Percentiles rank a stretch among this genome's conserved stretches.
Evolutionary conservation across 2,113 vertebrate genomes (phyloP).

Genomic region (Ondatra zibethicus): DNA sequence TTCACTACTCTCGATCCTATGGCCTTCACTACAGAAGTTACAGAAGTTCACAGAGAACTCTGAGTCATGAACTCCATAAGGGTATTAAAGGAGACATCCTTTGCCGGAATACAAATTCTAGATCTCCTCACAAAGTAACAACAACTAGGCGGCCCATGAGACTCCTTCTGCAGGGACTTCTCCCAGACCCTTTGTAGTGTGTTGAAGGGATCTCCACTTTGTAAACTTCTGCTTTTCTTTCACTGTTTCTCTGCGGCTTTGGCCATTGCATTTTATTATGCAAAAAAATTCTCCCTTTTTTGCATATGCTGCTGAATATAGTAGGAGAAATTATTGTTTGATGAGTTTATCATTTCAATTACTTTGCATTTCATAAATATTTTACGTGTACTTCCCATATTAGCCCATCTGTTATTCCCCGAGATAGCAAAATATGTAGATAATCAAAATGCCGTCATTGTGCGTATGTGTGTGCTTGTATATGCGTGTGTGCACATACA

Average conservation of each 20-base stretch:
- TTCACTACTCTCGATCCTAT: not conserved
- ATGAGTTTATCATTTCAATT: constrained; percentile 71
- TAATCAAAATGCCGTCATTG: not conserved
- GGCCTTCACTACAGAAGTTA: not conserved
- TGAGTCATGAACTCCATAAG: not conserved
- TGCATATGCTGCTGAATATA: constrained; percentile 59
- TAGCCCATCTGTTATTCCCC: constrained; percentile 63
- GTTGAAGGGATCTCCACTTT: not conserved
- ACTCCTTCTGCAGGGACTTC: not conserved
- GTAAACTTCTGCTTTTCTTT: constrained; percentile 31
- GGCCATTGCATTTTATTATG: constrained; percentile 56
- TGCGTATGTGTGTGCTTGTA: not conserved
- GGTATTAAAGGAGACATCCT: not conserved
- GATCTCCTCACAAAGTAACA: not conserved
- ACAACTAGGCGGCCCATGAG: not conserved
- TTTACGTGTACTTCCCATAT: constrained; percentile 62
- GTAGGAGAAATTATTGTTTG: constrained; percentile 68
- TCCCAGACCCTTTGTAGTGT: not conserved
- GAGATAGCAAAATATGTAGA: constrained; percentile 35
- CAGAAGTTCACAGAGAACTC: not conserved
- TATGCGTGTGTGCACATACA: not conserved
- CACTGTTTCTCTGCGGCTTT: constrained; percentile 42
- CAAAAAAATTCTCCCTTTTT: constrained; percentile 37
- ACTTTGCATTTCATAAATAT: constrained; percentile 74
- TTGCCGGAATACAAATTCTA: not conserved